Conservation (phyloP, 2,888 invertebrate genomes). For the Heteropelma amictum region DNA sequence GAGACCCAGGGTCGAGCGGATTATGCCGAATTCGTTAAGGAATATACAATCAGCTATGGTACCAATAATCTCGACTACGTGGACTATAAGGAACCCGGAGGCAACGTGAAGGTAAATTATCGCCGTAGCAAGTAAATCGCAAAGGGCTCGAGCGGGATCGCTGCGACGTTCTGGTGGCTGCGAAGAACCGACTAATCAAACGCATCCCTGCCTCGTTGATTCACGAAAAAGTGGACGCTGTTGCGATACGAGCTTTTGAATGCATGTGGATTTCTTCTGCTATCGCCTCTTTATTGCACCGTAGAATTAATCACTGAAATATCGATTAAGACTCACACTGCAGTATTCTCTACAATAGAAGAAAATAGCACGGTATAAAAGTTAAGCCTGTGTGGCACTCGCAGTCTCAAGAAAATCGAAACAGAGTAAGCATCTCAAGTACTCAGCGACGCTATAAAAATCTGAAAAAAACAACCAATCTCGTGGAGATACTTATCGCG, state of each 20-base stretch:
- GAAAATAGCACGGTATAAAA: too few relatives aligned
- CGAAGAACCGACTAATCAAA: conserved; percentile 29
- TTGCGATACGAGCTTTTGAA: conserved; percentile 7
- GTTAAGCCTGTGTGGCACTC: too few relatives aligned
- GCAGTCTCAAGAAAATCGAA: too few relatives aligned
- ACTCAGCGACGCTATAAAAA: too few relatives aligned
- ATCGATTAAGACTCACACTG: conserved; percentile 1
- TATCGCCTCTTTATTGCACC: neutral
- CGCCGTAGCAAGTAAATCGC: conserved; percentile 10
- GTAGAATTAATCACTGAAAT: conserved; percentile 7
- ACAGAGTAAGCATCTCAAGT: too few relatives aligned
- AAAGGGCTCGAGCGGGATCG: conserved; percentile 5
- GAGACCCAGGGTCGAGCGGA: conserved; percentile 94
- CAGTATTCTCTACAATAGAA: neutral
- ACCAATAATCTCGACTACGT: conserved; percentile 93
- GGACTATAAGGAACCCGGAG: conserved; percentile 93
- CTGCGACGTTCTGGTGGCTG: neutral
- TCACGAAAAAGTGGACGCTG: neutral
- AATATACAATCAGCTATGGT: conserved; percentile 95
- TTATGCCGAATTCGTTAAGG: conserved; percentile 94
- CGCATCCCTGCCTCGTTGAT: conserved; percentile 20
- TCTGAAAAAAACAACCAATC: too few relatives aligned
- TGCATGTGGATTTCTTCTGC: conserved; percentile 39
- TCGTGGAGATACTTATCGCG: too few relatives aligned
- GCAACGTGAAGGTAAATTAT: conserved; percentile 90